A percentile compares a stretch with the other conserved stretches of the same genome.
Evolutionary conservation across 2,797 vertebrate species (phyloP).

Genomic region (Hypotaenidia okinawae): DNA sequence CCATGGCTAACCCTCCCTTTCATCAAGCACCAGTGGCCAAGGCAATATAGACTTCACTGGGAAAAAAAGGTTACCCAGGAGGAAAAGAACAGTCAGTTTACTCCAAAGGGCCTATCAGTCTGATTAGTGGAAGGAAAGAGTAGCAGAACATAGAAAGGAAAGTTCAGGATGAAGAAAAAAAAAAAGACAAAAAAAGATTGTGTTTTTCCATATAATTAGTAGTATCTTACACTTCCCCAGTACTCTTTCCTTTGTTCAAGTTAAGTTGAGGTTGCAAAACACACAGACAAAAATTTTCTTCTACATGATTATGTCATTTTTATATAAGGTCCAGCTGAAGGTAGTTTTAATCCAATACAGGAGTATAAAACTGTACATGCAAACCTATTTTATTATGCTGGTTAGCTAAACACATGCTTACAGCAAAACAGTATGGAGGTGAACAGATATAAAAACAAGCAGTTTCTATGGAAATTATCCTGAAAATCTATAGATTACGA

Average conservation of each 20-base stretch:
- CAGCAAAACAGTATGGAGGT: not conserved
- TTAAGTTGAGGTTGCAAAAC: not conserved
- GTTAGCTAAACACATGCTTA: not conserved
- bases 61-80: not conserved
- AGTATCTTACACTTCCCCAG: not conserved
- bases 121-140: not conserved
- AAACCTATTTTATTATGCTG: not conserved
- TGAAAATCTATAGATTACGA: not conserved
- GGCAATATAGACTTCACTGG: not conserved
- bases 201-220: not conserved
- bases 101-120: not conserved
- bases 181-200: not conserved
- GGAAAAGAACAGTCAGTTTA: not conserved
- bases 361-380: not conserved
- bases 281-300: not conserved
- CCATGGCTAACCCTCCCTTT: not conserved
- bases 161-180: not conserved
- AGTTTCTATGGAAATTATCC: not conserved
- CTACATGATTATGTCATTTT: not conserved
- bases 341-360: not conserved
- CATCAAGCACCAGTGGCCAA: not conserved
- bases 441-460: not conserved
- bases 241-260: not conserved
- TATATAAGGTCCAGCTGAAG: not conserved
- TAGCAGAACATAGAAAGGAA: not conserved